A percentile compares a stretch with the other conserved stretches of the same genome.
Evolutionary conservation across 2,888 invertebrate genomes (phyloP).

Genomic region (Listrodromus nycthemerus): DNA sequence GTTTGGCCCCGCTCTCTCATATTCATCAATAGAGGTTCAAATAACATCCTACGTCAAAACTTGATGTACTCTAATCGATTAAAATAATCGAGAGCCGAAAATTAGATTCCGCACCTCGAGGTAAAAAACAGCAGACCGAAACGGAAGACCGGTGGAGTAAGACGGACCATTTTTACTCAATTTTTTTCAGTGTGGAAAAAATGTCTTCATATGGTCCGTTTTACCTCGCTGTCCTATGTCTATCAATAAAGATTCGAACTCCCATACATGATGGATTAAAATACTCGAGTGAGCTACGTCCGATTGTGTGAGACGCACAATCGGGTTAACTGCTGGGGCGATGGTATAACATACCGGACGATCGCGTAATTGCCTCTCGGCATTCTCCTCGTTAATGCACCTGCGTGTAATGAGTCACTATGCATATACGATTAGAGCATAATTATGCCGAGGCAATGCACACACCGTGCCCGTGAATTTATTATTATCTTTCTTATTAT

Average conservation of each 20-base stretch:
- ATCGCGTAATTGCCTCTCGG: slow-evolving; percentile 35
- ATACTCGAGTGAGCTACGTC: neutral
- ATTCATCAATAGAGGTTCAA: neutral
- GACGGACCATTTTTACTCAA: neutral
- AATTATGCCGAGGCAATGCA: slow-evolving; percentile 21
- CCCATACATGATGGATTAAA: neutral
- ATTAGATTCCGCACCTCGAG: too few species aligned
- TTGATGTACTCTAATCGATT: neutral
- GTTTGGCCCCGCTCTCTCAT: too few species aligned
- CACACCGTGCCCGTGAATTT: slow-evolving; percentile 31
- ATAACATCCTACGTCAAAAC: neutral
- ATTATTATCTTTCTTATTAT: slow-evolving; percentile 2
- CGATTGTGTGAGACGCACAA: slow-evolving; percentile 16
- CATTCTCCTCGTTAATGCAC: slow-evolving; percentile 34
- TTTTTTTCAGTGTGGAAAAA: too few species aligned
- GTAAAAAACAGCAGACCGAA: too few species aligned
- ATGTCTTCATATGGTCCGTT: too few species aligned
- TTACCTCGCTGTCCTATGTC: too few species aligned
- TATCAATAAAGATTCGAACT: neutral
- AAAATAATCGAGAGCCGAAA: neutral
- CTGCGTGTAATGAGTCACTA: slow-evolving; percentile 26
- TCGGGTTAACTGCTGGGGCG: slow-evolving; percentile 9
- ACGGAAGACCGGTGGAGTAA: neutral
- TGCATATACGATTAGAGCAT: slow-evolving; percentile 19
- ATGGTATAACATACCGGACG: slow-evolving; percentile 43